A percentile compares a stretch with the other conserved stretches of the same genome.
Evolutionary conservation across 2,113 vertebrate genomes (phyloP).

Genomic region (Hoplias malabaricus): DNA sequence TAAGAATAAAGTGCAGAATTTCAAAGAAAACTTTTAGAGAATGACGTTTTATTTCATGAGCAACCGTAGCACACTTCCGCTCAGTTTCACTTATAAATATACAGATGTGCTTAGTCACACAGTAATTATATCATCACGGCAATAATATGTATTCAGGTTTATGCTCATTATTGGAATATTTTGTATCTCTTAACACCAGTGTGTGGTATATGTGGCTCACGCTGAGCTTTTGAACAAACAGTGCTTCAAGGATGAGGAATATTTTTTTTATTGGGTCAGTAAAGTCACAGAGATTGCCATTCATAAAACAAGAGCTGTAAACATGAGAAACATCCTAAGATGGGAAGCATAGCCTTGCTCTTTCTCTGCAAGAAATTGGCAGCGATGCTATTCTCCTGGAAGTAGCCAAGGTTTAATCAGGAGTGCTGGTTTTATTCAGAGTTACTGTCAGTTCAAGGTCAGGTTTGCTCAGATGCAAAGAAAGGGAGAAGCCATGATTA

Average conservation of each 20-base stretch:
- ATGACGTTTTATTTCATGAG: not conserved
- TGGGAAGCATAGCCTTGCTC: too few relatives aligned
- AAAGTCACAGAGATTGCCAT: too few relatives aligned
- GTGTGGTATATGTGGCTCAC: not conserved
- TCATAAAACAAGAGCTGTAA: too few relatives aligned
- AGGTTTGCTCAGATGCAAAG: too few relatives aligned
- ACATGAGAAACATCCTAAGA: too few relatives aligned
- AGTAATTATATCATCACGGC: conserved; percentile 11
- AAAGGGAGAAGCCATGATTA: too few relatives aligned
- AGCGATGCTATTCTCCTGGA: too few relatives aligned
- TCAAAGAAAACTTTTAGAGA: conserved; percentile 34
- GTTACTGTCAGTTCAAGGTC: too few relatives aligned
- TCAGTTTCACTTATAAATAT: conserved; percentile 10
- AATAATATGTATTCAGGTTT: not conserved
- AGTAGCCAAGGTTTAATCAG: too few relatives aligned
- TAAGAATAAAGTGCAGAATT: conserved; percentile 15
- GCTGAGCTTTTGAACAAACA: not conserved
- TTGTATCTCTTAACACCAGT: not conserved
- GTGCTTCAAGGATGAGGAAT: not conserved
- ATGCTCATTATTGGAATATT: not conserved
- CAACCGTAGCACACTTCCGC: not conserved
- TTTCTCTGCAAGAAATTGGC: too few relatives aligned
- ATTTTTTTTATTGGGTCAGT: too few relatives aligned
- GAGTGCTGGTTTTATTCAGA: too few relatives aligned
- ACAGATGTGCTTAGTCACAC: conserved; percentile 9